Conservation (phyloP, 1,140 invertebrate genomes). For the Panagrolaimus sp. region DNA sequence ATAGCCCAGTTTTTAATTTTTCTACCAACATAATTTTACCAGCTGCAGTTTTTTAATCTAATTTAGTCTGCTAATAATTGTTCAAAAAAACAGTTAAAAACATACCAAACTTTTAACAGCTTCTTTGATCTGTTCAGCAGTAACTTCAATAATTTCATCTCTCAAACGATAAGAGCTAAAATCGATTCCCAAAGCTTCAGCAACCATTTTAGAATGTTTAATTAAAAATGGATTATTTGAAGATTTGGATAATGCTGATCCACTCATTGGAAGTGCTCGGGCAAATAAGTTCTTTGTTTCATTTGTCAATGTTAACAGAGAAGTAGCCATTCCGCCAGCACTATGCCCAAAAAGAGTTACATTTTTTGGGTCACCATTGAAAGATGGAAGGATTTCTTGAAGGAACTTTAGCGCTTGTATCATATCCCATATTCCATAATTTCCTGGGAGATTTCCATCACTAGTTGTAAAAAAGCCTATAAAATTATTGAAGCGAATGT, state of each 20-base stretch:
- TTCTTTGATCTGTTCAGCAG: neutral
- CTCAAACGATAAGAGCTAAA: too few species aligned
- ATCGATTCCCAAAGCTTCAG: neutral
- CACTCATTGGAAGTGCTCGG: neutral
- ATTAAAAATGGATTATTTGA: neutral
- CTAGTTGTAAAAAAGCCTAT: conserved; percentile 33
- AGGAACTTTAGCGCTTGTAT: conserved; percentile 43
- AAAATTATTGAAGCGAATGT: neutral
- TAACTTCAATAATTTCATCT: too few species aligned
- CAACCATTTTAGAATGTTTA: neutral
- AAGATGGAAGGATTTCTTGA: conserved; percentile 43
- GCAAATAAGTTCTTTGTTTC: neutral
- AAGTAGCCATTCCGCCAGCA: conserved; percentile 75
- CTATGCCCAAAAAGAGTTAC: conserved; percentile 61
- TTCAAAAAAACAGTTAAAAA: too few species aligned
- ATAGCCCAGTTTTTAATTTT: too few species aligned
- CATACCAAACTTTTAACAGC: neutral
- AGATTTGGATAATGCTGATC: neutral
- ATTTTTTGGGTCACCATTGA: conserved; percentile 48
- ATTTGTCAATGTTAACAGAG: conserved; percentile 67
- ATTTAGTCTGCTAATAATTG: too few species aligned
- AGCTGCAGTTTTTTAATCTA: too few species aligned
- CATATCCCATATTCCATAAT: conserved; percentile 35
- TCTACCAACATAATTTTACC: too few species aligned
- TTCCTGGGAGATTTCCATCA: conserved; percentile 20